These are phyloP conservation scores for Escarpia spicata DNA, from an alignment of 2,888 invertebrate species.

Conservation along the genomic window DNA sequence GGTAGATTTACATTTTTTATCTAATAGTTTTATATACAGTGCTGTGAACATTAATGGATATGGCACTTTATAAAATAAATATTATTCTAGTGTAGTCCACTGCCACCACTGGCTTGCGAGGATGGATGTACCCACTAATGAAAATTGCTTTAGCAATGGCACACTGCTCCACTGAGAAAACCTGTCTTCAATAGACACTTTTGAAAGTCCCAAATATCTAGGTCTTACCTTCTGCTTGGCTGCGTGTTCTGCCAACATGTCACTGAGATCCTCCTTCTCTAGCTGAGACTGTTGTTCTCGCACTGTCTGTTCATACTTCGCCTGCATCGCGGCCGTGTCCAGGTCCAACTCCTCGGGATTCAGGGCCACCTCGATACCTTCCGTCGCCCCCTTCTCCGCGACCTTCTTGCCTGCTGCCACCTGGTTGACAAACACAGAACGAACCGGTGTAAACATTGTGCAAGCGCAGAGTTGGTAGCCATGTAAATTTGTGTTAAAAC, in stretches of 20 bases:
- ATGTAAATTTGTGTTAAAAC: no score
- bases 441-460: neutral
- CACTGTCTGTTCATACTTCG: constrained; percentile 92
- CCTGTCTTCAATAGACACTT: no score
- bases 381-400: constrained; percentile 37
- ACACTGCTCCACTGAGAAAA: no score
- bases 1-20: no score
- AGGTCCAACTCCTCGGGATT: constrained; percentile 97
- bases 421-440: neutral
- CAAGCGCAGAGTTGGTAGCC: no score
- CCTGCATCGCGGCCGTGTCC: constrained; percentile 90
- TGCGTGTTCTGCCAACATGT: constrained; percentile 98
- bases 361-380: constrained; percentile 87
- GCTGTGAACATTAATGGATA: no score
- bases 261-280: constrained; percentile 93
- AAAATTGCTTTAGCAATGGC: no score
- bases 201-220: no score
- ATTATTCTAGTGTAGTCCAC: neutral
- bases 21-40: no score
- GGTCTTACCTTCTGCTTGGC: constrained; percentile 82
- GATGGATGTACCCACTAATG: no score
- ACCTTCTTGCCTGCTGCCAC: constrained; percentile 13
- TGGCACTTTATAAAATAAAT: no score
- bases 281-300: constrained; percentile 89
- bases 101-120: no score